Evolutionary conservation across 2,888 invertebrate genomes (phyloP), one percentile per base, ranked within the genome.

Genomic region (Endotricha flammealis): DNA sequence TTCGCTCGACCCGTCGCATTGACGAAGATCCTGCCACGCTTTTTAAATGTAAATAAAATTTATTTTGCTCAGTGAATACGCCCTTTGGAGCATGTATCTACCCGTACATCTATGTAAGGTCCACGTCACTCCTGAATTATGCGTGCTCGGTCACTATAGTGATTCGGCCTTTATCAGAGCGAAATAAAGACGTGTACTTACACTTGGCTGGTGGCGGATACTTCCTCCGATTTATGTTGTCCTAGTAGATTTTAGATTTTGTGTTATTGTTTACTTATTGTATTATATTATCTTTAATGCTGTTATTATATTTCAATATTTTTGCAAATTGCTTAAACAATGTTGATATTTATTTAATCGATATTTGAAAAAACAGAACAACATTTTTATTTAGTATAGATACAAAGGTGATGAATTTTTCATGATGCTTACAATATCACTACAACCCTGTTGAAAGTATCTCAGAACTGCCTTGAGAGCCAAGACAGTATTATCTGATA

Each of bases 21-120:
- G 70, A 66, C 69, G 59, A 62, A 56, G 64, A 64, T 63, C 59
- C 59, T 58, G 63, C 57, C 42, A 42, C 38, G 44, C 43, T 48
- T 44, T 51, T 49, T 48, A 51, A 60, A 61, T 64, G 62, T 55
- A 57, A 64, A 62, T 63, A 56, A 60, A 59, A 53, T 61, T 57
- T 55, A 52, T 60, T 56, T 62, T 63, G 47, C 42, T 43, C 47
- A 42, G 39, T 48, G 50, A 50, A 52, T 52, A 52, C 46, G 46
- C 43, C 35, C 41, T 39, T 11, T 34, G 28, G 28, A 28, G 31
- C n/a, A 8, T 17, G 30, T 20, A 8, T n/a, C 16, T 8, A 20
- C n/a, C n/a, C 12, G 12, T 27, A 12, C 28, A 14, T 11, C 32
- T 16, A 11, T 14, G 24, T 24, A 24, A 32, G 4, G 16, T 24